Percentiles rank a stretch among this genome's conserved stretches.
These are phyloP conservation scores for Pachyrhynchus sulphureomaculatus DNA, from an alignment of 1,140 invertebrate species.

Conservation along the genomic window DNA sequence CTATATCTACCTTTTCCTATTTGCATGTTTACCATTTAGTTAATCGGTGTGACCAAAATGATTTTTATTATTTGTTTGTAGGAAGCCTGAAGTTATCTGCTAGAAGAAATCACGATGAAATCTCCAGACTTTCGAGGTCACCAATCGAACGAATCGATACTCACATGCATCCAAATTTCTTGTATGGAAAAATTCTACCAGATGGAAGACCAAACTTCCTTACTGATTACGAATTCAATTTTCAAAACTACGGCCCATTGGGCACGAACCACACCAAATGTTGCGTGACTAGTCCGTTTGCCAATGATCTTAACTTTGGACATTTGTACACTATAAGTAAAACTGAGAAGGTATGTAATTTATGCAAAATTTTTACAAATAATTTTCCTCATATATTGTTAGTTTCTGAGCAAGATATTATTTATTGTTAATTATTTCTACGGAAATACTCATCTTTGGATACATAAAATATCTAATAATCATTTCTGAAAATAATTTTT, in stretches of 20 bases:
- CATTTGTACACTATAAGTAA: constrained; percentile 50
- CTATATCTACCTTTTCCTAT: no score
- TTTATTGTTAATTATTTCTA: no score
- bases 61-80: no score
- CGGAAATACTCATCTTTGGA: no score
- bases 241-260: constrained; percentile 41
- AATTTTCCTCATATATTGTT: no score
- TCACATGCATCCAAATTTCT: constrained; percentile 45
- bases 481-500: no score
- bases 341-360: constrained; percentile 25
- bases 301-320: constrained; percentile 42
- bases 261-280: constrained; percentile 40
- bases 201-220: constrained; percentile 45
- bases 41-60: no score
- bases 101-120: constrained; percentile 4
- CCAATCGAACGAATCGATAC: constrained; percentile 12
- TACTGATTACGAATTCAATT: constrained; percentile 45
- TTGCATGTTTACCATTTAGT: no score
- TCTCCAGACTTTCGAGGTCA: constrained; percentile 1
- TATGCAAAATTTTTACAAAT: no score
- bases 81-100: constrained; percentile 17
- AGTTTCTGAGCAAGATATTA: no score
- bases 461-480: no score
- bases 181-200: constrained; percentile 42
- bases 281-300: constrained; percentile 43